phyloP scores from a whole-genome alignment of 2,113 vertebrate species.

The Tympanuchus pallidicinctus region DNA sequence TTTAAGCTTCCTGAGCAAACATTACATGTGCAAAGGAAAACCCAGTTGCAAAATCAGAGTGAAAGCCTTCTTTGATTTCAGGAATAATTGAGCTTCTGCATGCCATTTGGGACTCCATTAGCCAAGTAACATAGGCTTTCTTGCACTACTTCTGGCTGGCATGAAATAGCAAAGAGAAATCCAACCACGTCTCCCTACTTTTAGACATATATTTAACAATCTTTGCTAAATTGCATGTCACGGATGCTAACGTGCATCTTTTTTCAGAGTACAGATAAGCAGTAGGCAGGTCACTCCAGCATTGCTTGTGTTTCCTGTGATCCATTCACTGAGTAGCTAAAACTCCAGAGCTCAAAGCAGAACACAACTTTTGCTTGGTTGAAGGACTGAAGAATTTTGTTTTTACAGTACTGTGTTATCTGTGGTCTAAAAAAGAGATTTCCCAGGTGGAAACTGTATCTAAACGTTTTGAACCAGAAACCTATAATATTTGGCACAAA shows the following conservation, averaged over 20 bases:
- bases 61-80: conserved; percentile 27
- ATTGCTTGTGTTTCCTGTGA: conserved; percentile 36
- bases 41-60: neutral
- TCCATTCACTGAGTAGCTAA: conserved; percentile 3
- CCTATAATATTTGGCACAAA: conserved; percentile 63
- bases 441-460: conserved; percentile 59
- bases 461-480: conserved; percentile 56
- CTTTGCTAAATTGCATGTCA: conserved; percentile 46
- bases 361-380: neutral
- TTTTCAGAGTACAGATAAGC: conserved; percentile 11
- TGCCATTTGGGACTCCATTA: conserved; percentile 32
- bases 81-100: conserved; percentile 34
- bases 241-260: conserved; percentile 1
- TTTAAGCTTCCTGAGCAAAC: neutral
- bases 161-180: conserved; percentile 29
- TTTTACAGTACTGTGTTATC: conserved; percentile 44
- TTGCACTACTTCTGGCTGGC: conserved; percentile 14
- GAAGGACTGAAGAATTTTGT: conserved; percentile 37
- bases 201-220: neutral
- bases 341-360: conserved; percentile 17
- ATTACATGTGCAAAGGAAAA: conserved; percentile 4
- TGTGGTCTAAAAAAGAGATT: conserved; percentile 54
- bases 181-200: neutral
- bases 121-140: conserved; percentile 7
- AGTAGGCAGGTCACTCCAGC: conserved; percentile 37